Evolutionary conservation across 2,888 invertebrate species (phyloP), one percentile per base, ranked within the genome.

Genomic region (Aquatica leii): DNA sequence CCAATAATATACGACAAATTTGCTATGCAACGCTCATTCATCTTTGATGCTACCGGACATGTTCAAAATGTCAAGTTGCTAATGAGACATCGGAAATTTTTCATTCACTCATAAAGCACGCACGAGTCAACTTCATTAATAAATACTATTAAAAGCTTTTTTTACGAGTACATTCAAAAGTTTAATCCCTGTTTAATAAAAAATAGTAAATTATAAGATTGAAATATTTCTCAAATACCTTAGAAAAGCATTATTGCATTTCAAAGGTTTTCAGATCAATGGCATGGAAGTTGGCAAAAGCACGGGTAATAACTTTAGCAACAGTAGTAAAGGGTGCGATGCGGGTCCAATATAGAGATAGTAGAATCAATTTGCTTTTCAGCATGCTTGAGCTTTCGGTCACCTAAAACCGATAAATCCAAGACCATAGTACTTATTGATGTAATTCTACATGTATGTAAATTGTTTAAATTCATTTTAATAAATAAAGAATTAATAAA

Each of bases 291-390:
- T 50, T 21, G 51, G 55, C 50, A 58, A 65, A 67, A 68, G 68
- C 58, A 54, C 61, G 54, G 59, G 68, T 65, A 68, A 68, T 68
- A 68, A 68, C 65, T 68, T 65, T 50, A 52, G 49, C 50, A 64
- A 64, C 59, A 64, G 34, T 24, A 24, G 24, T 56, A 59, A 64
- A 64, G 59, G 65, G 62, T 60, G 66, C 62, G 68, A 65, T 66
- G 62, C 59, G 59, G 58, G 63, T 59, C 59, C 55, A 65, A 54
- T 60, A 57, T 65, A 67, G 70, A 74, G 73, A 75, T 74, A 76
- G 72, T 73, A 73, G 72, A 75, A 75, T 70, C 76, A 76, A 76
- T 76, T 76, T 76, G 76, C 73, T 74, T 69, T 72, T 74, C 71
- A 73, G 74, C 74, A 73, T 73, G 73, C 70, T 72, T 69, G 62